A percentile compares a stretch with the other conserved stretches of the same genome.
Evolutionary conservation across 1,140 invertebrate genomes (phyloP).

Genomic region (Trachymyrmex cornetzi): DNA sequence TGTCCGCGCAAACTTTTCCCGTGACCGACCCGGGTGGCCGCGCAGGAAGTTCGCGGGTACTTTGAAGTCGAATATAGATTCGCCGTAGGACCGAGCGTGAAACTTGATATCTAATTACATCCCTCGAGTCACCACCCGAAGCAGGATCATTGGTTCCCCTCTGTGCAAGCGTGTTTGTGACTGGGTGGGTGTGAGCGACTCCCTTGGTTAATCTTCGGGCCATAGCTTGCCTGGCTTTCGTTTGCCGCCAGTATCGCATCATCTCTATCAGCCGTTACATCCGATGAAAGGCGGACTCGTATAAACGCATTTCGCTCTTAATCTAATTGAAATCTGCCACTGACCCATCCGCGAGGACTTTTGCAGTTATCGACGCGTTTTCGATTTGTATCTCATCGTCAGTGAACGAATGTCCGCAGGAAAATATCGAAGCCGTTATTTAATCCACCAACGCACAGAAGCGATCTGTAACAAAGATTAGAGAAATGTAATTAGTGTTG

Average conservation of each 20-base stretch:
- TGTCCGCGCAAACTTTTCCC: constrained; percentile 59
- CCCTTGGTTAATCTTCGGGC: constrained; percentile 24
- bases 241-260: constrained; percentile 30
- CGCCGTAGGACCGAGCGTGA: constrained; percentile 32
- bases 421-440: not conserved
- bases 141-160: constrained; percentile 6
- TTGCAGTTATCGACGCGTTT: not conserved
- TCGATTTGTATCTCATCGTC: not conserved
- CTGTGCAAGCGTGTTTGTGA: not conserved
- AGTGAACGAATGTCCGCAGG: not conserved
- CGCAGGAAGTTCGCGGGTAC: constrained; percentile 37
- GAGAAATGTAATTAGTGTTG: not conserved
- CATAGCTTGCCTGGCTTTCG: not conserved
- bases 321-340: constrained; percentile 41
- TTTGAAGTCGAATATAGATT: constrained; percentile 62
- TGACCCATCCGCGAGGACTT: not conserved
- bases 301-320: constrained; percentile 30
- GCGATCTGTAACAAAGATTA: not conserved
- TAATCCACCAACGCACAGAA: not conserved
- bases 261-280: constrained; percentile 9
- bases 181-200: not conserved
- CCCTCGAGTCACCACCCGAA: constrained; percentile 20
- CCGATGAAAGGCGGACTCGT: not conserved
- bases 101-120: constrained; percentile 68
- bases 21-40: not conserved